These are phyloP conservation scores for Caenorhabditis macrosperma DNA, from an alignment of 2,888 invertebrate genomes.

Conservation along the genomic window DNA sequence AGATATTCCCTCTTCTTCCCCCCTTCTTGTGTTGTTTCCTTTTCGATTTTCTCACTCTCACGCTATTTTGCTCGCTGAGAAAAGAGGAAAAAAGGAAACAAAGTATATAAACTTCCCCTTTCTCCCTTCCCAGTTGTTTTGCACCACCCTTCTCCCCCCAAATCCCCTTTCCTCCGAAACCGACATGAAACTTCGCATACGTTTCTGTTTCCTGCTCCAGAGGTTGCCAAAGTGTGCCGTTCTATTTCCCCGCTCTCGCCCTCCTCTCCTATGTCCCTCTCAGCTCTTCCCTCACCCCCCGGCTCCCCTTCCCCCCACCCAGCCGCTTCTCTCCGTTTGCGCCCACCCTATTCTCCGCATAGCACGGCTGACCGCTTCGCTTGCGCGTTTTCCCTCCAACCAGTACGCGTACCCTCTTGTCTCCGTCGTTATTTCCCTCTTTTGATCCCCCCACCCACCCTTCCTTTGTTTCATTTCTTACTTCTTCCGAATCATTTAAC, in stretches of 20 bases:
- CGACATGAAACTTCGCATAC: too few relatives aligned
- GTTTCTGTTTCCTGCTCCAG: conserved; percentile 6
- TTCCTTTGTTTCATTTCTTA: background rate
- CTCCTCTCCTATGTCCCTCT: conserved; percentile 14
- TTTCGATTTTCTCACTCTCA: conserved; percentile 13
- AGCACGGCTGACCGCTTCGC: background rate
- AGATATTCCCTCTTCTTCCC: background rate
- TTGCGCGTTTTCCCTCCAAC: conserved; percentile 13
- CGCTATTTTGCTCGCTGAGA: too few relatives aligned
- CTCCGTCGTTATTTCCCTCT: background rate
- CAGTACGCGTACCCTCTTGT: conserved; percentile 31
- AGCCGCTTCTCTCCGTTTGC: too few relatives aligned
- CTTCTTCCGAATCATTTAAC: background rate
- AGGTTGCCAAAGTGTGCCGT: conserved; percentile 1
- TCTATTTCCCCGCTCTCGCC: conserved; percentile 15
- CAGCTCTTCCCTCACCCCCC: background rate
- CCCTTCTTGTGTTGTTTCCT: background rate
- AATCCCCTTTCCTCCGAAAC: too few relatives aligned
- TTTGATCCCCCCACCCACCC: too few relatives aligned
- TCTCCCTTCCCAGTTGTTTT: too few relatives aligned
- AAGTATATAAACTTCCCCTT: too few relatives aligned
- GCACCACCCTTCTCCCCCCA: too few relatives aligned
- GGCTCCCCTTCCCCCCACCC: too few relatives aligned
- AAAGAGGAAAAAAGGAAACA: too few relatives aligned
- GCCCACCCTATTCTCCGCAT: background rate